Evolutionary conservation across 1,140 invertebrate genomes (phyloP).

Genomic region (Drosophila asahinai): DNA sequence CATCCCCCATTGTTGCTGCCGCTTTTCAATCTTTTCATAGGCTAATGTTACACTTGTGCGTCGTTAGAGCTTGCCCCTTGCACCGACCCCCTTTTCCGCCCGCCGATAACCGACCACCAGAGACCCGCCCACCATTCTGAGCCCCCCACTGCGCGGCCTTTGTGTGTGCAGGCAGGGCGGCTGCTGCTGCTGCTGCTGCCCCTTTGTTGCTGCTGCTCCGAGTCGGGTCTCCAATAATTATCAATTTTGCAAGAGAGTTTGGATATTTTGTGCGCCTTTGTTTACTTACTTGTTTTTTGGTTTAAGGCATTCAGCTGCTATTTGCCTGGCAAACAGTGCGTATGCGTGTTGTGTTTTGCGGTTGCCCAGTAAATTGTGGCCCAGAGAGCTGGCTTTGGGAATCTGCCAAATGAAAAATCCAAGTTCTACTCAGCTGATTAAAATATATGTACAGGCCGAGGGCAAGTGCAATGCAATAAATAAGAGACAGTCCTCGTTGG

Average conservation of each 20-base stretch:
- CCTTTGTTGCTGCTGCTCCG: conserved; percentile 14
- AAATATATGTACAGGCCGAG: conserved; percentile 37
- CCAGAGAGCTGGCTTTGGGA: conserved; percentile 46
- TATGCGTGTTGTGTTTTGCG: conserved; percentile 72
- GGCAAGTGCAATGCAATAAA: conserved; percentile 22
- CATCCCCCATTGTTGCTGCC: conserved; percentile 40
- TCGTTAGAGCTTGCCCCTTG: conserved; percentile 65
- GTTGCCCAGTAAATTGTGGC: conserved; percentile 64
- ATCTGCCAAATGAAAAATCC: conserved; percentile 41
- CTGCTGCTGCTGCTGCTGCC: neutral
- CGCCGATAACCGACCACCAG: conserved; percentile 1
- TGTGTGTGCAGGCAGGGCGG: conserved; percentile 7
- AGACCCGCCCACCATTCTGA: neutral
- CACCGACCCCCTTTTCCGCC: neutral
- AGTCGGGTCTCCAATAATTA: conserved; percentile 71
- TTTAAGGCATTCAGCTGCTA: conserved; percentile 71
- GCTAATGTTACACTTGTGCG: conserved; percentile 82
- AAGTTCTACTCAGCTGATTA: conserved; percentile 52
- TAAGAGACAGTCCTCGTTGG: neutral
- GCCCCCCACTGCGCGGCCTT: conserved; percentile 1
- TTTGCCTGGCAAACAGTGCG: conserved; percentile 77
- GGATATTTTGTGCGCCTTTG: conserved; percentile 59
- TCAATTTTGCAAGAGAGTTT: conserved; percentile 68
- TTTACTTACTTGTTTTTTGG: conserved; percentile 82
- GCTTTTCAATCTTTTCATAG: conserved; percentile 81